phyloP scores from a whole-genome alignment of 1,140 invertebrate species.

The Goniozus legneri region DNA sequence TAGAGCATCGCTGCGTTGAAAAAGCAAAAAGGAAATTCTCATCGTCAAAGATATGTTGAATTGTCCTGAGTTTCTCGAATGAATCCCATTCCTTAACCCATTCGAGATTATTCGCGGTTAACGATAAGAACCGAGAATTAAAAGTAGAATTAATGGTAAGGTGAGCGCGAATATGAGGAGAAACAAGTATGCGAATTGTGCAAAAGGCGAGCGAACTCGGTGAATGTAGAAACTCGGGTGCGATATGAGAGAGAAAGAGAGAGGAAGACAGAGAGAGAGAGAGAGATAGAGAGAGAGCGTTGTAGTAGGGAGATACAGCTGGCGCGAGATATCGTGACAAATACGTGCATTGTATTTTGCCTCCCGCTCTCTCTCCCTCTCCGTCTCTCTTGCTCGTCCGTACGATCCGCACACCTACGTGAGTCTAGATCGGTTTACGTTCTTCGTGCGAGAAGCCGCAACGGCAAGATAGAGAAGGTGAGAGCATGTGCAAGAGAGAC shows the following conservation, averaged over 20 bases:
- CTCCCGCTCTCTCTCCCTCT: slow-evolving; percentile 9
- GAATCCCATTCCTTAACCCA: too few relatives aligned
- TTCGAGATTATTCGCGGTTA: too few relatives aligned
- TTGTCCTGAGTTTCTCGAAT: too few relatives aligned
- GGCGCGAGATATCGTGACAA: slow-evolving; percentile 25
- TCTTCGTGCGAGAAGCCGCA: slow-evolving; percentile 11
- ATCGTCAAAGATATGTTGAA: too few relatives aligned
- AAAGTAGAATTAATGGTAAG: too few relatives aligned
- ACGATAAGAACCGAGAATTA: too few relatives aligned
- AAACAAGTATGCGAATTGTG: neutral
- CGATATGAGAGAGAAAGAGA: neutral
- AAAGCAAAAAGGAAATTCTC: too few relatives aligned
- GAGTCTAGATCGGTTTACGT: slow-evolving; percentile 6
- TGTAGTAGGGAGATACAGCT: slow-evolving; percentile 4
- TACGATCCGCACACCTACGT: slow-evolving; percentile 9
- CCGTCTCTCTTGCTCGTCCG: slow-evolving; percentile 25
- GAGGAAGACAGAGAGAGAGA: slow-evolving; percentile 6
- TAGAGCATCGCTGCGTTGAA: too few relatives aligned
- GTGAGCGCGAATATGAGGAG: neutral
- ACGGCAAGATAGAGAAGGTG: slow-evolving; percentile 4
- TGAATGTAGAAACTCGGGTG: too few relatives aligned
- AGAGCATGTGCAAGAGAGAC: slow-evolving; percentile 7
- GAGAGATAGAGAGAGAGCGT: slow-evolving; percentile 2
- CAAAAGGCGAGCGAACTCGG: neutral
- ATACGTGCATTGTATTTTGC: slow-evolving; percentile 27